Evolutionary conservation across 2,113 vertebrate genomes (phyloP).

Genomic region (Mystacornis crossleyi): DNA sequence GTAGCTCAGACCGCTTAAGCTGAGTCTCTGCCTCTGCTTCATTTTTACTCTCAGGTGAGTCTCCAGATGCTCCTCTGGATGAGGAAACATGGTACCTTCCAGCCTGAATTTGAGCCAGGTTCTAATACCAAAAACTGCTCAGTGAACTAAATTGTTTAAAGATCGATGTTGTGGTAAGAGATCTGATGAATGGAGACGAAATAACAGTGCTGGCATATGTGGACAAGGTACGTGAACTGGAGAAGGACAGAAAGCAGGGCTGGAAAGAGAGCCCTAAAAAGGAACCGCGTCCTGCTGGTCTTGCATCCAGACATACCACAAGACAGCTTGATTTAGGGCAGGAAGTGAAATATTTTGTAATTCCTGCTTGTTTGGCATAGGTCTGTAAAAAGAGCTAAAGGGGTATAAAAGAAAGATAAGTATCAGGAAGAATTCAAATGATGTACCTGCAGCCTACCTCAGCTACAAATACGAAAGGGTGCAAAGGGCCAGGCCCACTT

Average conservation of each 20-base stretch:
- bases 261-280: background rate
- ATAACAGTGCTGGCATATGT: too few relatives aligned
- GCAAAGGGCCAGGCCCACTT: background rate
- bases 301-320: background rate
- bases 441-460: background rate
- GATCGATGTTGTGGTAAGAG: background rate
- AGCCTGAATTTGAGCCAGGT: background rate
- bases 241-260: background rate
- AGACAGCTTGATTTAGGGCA: background rate
- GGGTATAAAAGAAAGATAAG: background rate
- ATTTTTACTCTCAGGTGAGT: background rate
- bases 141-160: background rate
- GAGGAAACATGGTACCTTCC: background rate
- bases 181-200: background rate
- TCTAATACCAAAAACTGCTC: background rate
- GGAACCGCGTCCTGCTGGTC: background rate
- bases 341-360: background rate
- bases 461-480: background rate
- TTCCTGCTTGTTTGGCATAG: background rate
- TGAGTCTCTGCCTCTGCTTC: background rate
- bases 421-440: background rate
- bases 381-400: background rate
- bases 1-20: background rate
- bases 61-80: background rate
- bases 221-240: fast-evolving